Evolutionary conservation across 2,113 vertebrate species (phyloP), one percentile per base, ranked within the genome.

Genomic region (Gadus chalcogrammus): DNA sequence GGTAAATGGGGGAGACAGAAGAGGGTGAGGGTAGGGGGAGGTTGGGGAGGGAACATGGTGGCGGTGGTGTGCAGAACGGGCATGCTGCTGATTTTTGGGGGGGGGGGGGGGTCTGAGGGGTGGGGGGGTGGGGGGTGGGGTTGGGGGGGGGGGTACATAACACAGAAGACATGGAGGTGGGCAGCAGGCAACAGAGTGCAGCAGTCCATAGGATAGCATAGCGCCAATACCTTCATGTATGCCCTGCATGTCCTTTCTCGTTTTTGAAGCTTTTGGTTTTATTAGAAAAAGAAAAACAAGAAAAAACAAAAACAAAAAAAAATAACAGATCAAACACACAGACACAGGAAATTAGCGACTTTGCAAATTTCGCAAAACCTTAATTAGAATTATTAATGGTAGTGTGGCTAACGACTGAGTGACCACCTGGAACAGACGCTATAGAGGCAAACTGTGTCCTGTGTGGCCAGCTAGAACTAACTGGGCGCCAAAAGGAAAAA

Each of bases 181-280:
- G 81, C 81, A 82, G 80, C 83, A 83, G 93, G 93, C 92, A 48
- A 48, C 42, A 92, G 89, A 92, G 91, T 88, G 90, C 92, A 87
- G 63, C 63, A 81, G 69, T 68, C 24, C 86, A 48, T 48, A 9
- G 42, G 15, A 62, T 86, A 91, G 90, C 90, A 90, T 89, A 90
- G 92, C 93, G 94, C 88, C 94, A 91, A 93, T 97, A 98, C 96
- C 96, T 98, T 98, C 94, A 97, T 96, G 93, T 98, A 98, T 91
- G 95, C 95, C 92, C 96, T 97, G 95, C 96, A 98, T 92, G 96
- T 98, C 95, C 96, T 95, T 93, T 97, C 96, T 94, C 96, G 95
- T 90, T 98, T 98, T 97, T 98, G 96, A 92, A 98, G 96, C 96
- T 98, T 97, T 96, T 94, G 86, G 38, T 48, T 48, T 48, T 48